Base-by-base conservation (phyloP, 2,888 invertebrate species). In the Nemotelus pantherinus region DNA sequence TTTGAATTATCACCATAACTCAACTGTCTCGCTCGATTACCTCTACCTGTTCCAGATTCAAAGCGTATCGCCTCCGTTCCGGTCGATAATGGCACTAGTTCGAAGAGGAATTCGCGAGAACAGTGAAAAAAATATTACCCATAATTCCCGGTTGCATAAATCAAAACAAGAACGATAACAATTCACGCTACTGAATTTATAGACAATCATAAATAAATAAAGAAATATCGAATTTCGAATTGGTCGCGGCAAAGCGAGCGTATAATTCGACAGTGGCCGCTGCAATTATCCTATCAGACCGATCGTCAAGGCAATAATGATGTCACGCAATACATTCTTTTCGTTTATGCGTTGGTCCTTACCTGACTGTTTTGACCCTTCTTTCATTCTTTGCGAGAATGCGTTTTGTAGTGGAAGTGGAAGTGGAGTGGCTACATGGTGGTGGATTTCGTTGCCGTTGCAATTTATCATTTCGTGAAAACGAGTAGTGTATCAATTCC, bases 321-420 rank as follows among this genome's bases (percentile, higher is more conserved):
- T 74, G 74, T 74, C 74, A 74, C 74, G 74, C 74, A 60, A 74
- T 74, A 74, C 63, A 63, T 74, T 74, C 41, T 25, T 60, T 74
- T 53, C 25, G 41, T 70, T 70, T 10, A 2, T 10, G 2, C 70
- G n/a, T 55, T n/a, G 1, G n/a, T 43, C 55, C 25, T 43, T 25
- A 25, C n/a, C 25, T 25, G 58, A 1, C 10, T 6, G 53, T 50
- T 50, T 50, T 50, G 53, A 1, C 25, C 10, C 25, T 57, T 57
- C 25, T 2, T 57, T 10, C 7, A 2, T 25, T 10, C 57, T 5
- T 5, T 57, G 57, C 10, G 3, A 25, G 10, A 57, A 57, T 10
- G 25, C 57, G 7, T 4, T 48, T 50, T 4, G 48, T 50, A 25
- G 50, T 25, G 39, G 63, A 67, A 70, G 41, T 55, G 41, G 53